A percentile compares a stretch with the other conserved stretches of the same genome.
Conservation (phyloP, 2,113 vertebrate genomes). For the Lophotis ruficrista region DNA sequence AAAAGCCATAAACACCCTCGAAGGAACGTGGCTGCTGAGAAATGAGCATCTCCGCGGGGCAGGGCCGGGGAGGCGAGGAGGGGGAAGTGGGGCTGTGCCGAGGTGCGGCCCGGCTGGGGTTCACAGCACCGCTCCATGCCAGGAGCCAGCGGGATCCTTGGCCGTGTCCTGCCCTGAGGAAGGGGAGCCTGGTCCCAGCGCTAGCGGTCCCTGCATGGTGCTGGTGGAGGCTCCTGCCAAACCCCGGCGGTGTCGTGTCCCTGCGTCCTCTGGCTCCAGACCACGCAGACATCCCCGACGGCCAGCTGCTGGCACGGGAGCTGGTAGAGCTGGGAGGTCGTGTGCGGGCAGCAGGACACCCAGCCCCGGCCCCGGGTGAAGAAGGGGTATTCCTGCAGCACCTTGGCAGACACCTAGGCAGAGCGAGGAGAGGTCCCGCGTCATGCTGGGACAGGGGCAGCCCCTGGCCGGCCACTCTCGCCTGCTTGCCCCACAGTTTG, state of each 20-base stretch:
- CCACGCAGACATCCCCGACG: neutral
- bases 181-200: neutral
- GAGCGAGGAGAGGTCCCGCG: accelerated
- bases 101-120: neutral
- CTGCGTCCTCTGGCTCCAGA: accelerated
- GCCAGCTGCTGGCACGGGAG: neutral
- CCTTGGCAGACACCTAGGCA: neutral
- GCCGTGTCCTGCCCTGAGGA: neutral
- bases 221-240: neutral
- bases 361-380: accelerated
- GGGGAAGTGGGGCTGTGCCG: neutral
- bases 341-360: neutral
- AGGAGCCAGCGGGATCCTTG: neutral
- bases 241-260: accelerated
- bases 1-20: neutral
- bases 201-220: neutral
- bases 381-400: neutral
- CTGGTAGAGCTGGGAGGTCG: neutral
- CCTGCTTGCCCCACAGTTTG: neutral
- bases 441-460: neutral
- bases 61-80: accelerated
- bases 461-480: accelerated
- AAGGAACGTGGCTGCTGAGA: slow-evolving; percentile 19
- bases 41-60: neutral
- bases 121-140: neutral